Evolutionary conservation across 1,140 invertebrate genomes (phyloP), one percentile per base, ranked within the genome.

Genomic region (Notospermus geniculatus): DNA sequence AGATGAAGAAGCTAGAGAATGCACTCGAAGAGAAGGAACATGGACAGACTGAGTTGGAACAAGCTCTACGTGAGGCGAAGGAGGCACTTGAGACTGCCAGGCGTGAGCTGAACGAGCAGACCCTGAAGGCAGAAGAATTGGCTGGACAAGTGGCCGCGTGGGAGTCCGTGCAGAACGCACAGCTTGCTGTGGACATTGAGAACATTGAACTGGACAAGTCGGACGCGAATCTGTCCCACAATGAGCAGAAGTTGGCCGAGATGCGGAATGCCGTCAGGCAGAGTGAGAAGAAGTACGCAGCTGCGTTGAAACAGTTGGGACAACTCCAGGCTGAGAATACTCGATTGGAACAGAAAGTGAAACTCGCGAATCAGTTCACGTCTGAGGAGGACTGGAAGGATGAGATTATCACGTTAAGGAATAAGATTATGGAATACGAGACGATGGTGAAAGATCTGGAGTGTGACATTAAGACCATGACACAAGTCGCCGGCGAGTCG

Each of bases 1-100:
- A 97, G 82, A 84, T 98, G 39, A 90, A 92, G 64, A 94, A 95
- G 74, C 83, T 98, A 43, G 94, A 98, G 80, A 93, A 96, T 71
- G 89, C 96, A 72, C 82, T 98, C 17, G 93, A 97, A 77, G 86
- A 89, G 72, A 83, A 73, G 62, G 77, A 81, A 60, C 53, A 64
- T 22, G 77, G 80, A 55, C 78, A 76, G 54, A 28, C 60, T 28
- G 73, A 78, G 59, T 60, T 80, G 27, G 70, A 77, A 60, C 70
- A 68, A 66, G 90, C 88, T 71, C 80, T 94, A 19, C 85, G 89
- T 50, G 91, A 93, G 69, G 88, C 89, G 55, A 90, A 92, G 74
- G 87, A 87, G 54, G 83, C 86, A 25, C 84, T 91, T 32, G 90
- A 93, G 72, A 89, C 90, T 67, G 87, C 88, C 65, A 89, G 91